Conservation (phyloP, 2,888 invertebrate genomes). For the Zeuzera pyrina region DNA sequence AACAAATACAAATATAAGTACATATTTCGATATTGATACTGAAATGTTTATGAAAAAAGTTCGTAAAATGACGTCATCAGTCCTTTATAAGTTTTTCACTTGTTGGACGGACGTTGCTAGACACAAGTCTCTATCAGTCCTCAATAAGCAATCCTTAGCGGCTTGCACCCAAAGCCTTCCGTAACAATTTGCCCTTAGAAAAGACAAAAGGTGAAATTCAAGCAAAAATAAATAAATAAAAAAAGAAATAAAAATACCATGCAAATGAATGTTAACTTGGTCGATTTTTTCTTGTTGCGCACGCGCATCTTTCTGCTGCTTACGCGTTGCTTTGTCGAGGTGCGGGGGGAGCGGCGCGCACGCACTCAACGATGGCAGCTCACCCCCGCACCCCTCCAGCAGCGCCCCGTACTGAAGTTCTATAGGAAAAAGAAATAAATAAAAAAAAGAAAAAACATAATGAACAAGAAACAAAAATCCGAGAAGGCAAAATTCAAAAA, state of each 20-base stretch:
- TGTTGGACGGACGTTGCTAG: too few relatives aligned
- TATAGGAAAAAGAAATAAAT: constrained; percentile 32
- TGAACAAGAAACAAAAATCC: constrained; percentile 1
- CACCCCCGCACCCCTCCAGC: constrained; percentile 71
- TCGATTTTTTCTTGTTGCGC: constrained; percentile 83
- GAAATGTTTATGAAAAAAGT: too few relatives aligned
- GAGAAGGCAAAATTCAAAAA: background rate
- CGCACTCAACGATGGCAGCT: constrained; percentile 61
- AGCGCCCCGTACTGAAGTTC: constrained; percentile 74
- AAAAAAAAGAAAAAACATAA: constrained; percentile 12
- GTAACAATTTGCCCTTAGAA: background rate
- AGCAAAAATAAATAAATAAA: constrained; percentile 17
- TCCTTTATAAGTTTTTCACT: too few relatives aligned
- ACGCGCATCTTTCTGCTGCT: constrained; percentile 75
- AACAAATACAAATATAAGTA: constrained; percentile 48
- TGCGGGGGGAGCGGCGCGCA: constrained; percentile 65
- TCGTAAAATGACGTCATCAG: too few relatives aligned
- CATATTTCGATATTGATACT: constrained; percentile 3
- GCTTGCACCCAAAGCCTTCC: background rate
- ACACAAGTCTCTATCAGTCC: too few relatives aligned
- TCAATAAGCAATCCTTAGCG: too few relatives aligned
- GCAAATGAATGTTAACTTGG: constrained; percentile 86
- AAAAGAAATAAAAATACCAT: constrained; percentile 77
- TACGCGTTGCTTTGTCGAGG: constrained; percentile 74
- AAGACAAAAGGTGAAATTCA: constrained; percentile 7